Conservation (phyloP, 53 echinoderm and acorn worm genomes). For the Temnopleurus reevesii region DNA sequence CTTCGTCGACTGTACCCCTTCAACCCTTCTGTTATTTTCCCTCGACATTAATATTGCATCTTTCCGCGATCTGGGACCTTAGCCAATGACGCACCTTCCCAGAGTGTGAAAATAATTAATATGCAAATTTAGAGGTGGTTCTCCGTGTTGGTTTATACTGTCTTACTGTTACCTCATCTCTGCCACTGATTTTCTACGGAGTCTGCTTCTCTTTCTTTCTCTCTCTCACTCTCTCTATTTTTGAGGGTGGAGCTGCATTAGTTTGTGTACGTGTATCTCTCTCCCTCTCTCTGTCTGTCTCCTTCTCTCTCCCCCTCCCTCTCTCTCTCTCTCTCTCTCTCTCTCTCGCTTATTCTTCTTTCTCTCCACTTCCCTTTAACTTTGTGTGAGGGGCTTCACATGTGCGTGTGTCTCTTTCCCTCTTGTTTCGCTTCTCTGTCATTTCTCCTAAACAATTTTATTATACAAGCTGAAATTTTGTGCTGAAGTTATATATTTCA, state of each 20-base stretch:
- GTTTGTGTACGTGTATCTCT: too few relatives aligned
- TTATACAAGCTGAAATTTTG: too few relatives aligned
- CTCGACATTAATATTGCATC: constrained; percentile 38
- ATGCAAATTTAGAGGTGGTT: constrained; percentile 1
- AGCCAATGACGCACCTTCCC: neutral
- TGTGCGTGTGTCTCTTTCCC: too few relatives aligned
- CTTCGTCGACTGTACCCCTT: neutral
- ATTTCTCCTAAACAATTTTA: too few relatives aligned
- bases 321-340: neutral
- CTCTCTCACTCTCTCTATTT: neutral
- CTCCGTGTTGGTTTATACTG: neutral
- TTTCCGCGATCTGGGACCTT: neutral
- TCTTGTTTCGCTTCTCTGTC: too few relatives aligned
- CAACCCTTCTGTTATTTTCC: neutral
- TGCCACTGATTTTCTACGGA: neutral
- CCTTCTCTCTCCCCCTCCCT: neutral
- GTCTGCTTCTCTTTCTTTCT: neutral
- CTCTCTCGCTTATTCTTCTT: neutral
- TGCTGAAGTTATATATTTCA: too few relatives aligned
- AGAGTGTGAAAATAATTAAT: constrained; percentile 47
- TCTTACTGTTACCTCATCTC: neutral
- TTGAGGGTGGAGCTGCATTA: too few relatives aligned
- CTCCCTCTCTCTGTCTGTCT: too few relatives aligned
- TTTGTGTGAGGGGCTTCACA: too few relatives aligned
- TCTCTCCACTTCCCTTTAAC: neutral